These are phyloP conservation scores for Eulithis prunata DNA, from an alignment of 2,888 invertebrate species.

Conservation along the genomic window DNA sequence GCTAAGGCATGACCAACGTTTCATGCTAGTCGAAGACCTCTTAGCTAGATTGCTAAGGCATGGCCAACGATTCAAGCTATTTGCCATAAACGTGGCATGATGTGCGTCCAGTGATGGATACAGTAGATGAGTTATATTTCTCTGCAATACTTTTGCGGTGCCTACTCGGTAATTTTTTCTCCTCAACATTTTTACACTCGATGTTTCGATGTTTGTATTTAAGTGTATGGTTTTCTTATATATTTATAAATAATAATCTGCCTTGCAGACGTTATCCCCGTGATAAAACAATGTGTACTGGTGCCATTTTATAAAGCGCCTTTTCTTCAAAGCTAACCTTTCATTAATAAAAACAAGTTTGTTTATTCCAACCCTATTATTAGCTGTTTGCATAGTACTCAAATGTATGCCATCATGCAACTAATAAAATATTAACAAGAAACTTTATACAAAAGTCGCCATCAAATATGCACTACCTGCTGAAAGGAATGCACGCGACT, in stretches of 20 bases:
- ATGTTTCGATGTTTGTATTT: background rate
- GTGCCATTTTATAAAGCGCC: background rate
- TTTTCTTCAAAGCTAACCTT: background rate
- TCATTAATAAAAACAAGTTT: background rate
- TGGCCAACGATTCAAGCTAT: background rate
- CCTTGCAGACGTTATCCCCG: too few relatives aligned
- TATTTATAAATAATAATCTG: too few relatives aligned
- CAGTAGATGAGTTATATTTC: background rate
- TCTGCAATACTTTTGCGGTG: background rate
- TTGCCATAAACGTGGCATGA: background rate
- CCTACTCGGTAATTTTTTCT: background rate
- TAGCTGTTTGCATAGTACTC: constrained; percentile 1
- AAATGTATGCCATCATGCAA: background rate
- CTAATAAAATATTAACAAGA: constrained; percentile 4
- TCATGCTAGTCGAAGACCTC: background rate
- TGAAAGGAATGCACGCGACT: background rate
- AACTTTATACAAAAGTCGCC: background rate
- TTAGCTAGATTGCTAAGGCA: background rate
- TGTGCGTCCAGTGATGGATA: background rate
- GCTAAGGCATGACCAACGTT: background rate
- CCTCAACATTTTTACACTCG: background rate
- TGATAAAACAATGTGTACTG: background rate
- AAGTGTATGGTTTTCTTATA: too few relatives aligned
- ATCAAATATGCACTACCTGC: background rate
- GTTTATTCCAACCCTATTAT: constrained; percentile 9